Conservation (phyloP, 1,140 invertebrate genomes). For the Bombus impatiens region DNA sequence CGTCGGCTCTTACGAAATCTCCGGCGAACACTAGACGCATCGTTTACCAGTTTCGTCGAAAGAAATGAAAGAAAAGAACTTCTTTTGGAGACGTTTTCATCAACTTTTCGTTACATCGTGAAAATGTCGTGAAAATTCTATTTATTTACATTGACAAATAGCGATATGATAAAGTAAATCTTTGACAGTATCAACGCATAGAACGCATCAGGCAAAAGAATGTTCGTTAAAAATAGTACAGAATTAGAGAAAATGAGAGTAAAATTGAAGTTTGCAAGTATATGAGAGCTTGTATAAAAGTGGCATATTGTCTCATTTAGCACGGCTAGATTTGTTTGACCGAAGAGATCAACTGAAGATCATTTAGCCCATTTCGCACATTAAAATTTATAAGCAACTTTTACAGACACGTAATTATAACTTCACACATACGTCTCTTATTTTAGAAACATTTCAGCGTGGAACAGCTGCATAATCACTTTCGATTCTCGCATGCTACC, state of each 20-base stretch:
- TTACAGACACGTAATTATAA: slow-evolving; percentile 8
- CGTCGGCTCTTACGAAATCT: slow-evolving; percentile 51
- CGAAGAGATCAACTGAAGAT: background rate
- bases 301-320: too few relatives aligned
- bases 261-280: background rate
- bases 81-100: background rate
- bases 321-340: background rate
- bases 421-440: slow-evolving; percentile 8
- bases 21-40: background rate
- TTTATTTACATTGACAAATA: background rate
- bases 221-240: too few relatives aligned
- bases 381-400: background rate
- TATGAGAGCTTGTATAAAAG: background rate
- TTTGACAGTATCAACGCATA: too few relatives aligned
- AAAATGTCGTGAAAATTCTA: background rate
- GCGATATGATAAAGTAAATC: background rate
- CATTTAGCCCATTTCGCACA: slow-evolving; percentile 16
- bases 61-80: slow-evolving; percentile 3
- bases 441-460: slow-evolving; percentile 7
- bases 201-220: too few relatives aligned
- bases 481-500: background rate
- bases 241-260: background rate
- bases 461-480: slow-evolving; percentile 18
- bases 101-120: background rate
- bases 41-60: slow-evolving; percentile 11